Evolutionary conservation across 2,888 invertebrate genomes (phyloP), one percentile per base, ranked within the genome.

Genomic region (Apotomis capreana): DNA sequence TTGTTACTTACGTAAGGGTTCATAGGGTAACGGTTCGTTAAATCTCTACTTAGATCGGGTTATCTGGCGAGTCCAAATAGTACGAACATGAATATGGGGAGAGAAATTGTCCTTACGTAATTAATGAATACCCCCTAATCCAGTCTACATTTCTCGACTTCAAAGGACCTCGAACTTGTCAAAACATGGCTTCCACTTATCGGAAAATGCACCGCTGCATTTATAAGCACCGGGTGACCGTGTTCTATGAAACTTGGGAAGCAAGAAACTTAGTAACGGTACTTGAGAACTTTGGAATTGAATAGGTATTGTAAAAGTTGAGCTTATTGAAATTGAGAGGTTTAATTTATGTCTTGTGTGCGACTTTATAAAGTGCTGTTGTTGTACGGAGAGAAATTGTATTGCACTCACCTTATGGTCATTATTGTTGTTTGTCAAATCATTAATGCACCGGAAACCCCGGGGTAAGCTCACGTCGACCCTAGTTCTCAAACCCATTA

Each of bases 171-270:
- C 44, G 9, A 64, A 64, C 64, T 62, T 64, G 64, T 55, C 64
- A 64, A 46, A 64, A 54, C 55, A 64, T 44, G 44, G 64, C 54
- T 40, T 15, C 54, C 64, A 64, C 64, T 64, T 55, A 44, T 52
- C n/a, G 46, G 61, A 52, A 64, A 64, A 55, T 62, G 62, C 62
- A 55, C 5, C 44, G 15, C 59, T 64, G 64, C 64, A 64, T 64
- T 55, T 44, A 54, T 55, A 55, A 55, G 54, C 10, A 12, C 58
- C 37, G n/a, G 4, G 26, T 64, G 64, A 51, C 51, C 62, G 51
- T 62, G 51, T 49, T 49, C 9, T 49, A 49, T 49, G 54, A 44
- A 64, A 40, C 52, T 54, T 63, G 12, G 40, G 51, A 49, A 49
- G 49, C 9, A 49, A 9, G 54, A 26, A 49, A 49, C 49, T 49